Evolutionary conservation across 2,113 vertebrate species (phyloP).

Genomic region (Pao palembangensis): DNA sequence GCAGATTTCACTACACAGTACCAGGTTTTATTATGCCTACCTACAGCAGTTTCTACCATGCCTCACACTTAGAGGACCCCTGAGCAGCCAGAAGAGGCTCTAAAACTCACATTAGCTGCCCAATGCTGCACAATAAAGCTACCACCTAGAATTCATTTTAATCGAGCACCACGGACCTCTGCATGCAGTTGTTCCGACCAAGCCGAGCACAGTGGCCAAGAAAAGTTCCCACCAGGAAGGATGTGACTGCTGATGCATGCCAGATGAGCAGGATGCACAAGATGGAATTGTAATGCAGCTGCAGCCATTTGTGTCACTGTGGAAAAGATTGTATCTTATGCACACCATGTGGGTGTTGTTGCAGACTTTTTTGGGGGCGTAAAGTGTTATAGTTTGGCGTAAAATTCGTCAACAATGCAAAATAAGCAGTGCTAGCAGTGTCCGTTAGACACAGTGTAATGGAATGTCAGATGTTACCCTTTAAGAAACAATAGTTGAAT

Average conservation of each 20-base stretch:
- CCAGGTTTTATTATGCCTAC: constrained; percentile 50
- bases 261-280: constrained; percentile 51
- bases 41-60: constrained; percentile 47
- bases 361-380: constrained; percentile 12
- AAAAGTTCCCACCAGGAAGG: constrained; percentile 49
- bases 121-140: constrained; percentile 34
- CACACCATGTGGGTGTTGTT: constrained; percentile 11
- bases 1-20: constrained; percentile 46
- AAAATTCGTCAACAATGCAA: background rate
- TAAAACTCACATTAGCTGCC: constrained; percentile 32
- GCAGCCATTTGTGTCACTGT: constrained; percentile 33
- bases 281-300: constrained; percentile 40
- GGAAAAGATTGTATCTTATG: constrained; percentile 22
- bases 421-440: background rate
- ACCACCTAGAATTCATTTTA: constrained; percentile 30
- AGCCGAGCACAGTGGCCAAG: constrained; percentile 48
- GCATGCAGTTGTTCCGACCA: constrained; percentile 40
- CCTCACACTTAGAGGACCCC: constrained; percentile 37
- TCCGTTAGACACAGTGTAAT: background rate
- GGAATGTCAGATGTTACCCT: constrained; percentile 5
- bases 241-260: constrained; percentile 60
- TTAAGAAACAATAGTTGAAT: background rate
- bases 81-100: constrained; percentile 23
- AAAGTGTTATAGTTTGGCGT: background rate
- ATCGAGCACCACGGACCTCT: constrained; percentile 32